Percentiles rank a stretch among this genome's conserved stretches.
phyloP scores from a whole-genome alignment of 2,888 invertebrate species.

The Agrochola litura region DNA sequence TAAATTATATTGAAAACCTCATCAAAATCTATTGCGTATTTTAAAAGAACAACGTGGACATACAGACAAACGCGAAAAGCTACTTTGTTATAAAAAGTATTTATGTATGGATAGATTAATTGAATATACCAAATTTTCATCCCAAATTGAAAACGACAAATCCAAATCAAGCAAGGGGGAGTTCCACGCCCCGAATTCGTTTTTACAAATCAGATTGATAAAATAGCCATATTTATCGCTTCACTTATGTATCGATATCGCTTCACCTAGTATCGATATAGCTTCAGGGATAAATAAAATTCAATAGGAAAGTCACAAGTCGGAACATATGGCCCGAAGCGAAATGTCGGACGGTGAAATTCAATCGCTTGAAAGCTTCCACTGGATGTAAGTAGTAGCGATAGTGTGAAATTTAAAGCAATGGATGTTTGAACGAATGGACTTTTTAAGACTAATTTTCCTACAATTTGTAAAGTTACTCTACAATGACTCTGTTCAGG shows the following conservation, averaged over 20 bases:
- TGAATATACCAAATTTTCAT: constrained; percentile 15
- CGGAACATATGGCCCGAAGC: constrained; percentile 75
- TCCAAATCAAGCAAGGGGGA: constrained; percentile 26
- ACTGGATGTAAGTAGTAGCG: constrained; percentile 49
- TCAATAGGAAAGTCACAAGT: constrained; percentile 75
- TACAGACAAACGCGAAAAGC: no score
- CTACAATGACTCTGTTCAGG: no score
- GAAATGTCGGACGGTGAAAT: constrained; percentile 68
- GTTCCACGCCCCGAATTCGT: constrained; percentile 36
- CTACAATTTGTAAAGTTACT: constrained; percentile 12
- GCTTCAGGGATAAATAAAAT: constrained; percentile 70
- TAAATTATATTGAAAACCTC: no score
- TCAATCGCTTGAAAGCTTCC: constrained; percentile 74
- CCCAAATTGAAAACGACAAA: constrained; percentile 12
- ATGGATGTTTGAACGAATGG: constrained; percentile 48
- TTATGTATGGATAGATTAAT: background rate
- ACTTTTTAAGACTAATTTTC: constrained; percentile 36
- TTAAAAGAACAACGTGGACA: no score
- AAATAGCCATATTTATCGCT: constrained; percentile 65
- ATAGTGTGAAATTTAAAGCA: constrained; percentile 67
- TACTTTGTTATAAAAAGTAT: no score
- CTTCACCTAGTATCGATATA: constrained; percentile 52
- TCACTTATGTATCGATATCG: constrained; percentile 47
- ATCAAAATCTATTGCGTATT: no score
- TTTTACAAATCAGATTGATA: constrained; percentile 61